Base-by-base conservation (phyloP, 2,888 invertebrate species). In the Anthoptus insignis region DNA sequence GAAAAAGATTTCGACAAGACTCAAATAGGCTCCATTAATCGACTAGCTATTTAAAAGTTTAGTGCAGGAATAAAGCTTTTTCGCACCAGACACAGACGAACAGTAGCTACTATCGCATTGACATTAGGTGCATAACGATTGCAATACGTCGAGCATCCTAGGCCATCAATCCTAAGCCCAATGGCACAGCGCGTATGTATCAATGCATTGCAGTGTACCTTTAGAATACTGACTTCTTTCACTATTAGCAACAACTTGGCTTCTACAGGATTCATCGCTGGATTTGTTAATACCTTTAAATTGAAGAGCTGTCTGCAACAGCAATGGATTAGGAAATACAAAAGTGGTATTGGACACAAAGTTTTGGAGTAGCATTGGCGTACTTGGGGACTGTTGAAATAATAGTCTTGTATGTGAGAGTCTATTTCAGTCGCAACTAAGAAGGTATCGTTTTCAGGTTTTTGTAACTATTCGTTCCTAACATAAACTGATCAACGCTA, bases 41-140 rank as follows among this genome's bases (percentile, higher is more conserved):
- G 27, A 16, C 29, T n/a, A n/a, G n/a, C 14, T 14, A 24, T 60
- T 57, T 64, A 14, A 21, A 27, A 57, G 21, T 57, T 50, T 57
- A 64, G 64, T 60, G 69, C 68, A 73, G 70, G 72, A 73, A 88
- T 86, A 89, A 89, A 88, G 84, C 81, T 83, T 79, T 81, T 84
- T 78, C 75, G 76, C 79, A 70, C 72, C 75, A 73, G 84, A 84
- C 83, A 84, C 76, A 82, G 84, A 86, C 82, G 80, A 83, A 87
- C 86, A 81, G 84, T 77, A 80, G 82, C 81, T 78, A 81, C 79
- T 78, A 80, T 81, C 82, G 83, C 83, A 87, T 83, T 88, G 89
- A 88, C 91, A 89, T 91, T 90, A 88, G 88, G 81, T 83, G 81
- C 85, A 87, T 90, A 92, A 91, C 91, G 92, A 91, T 81, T 81